A percentile compares a stretch with the other conserved stretches of the same genome.
Evolutionary conservation across 2,797 vertebrate genomes (phyloP).

Genomic region (Eidolon dupreanum): DNA sequence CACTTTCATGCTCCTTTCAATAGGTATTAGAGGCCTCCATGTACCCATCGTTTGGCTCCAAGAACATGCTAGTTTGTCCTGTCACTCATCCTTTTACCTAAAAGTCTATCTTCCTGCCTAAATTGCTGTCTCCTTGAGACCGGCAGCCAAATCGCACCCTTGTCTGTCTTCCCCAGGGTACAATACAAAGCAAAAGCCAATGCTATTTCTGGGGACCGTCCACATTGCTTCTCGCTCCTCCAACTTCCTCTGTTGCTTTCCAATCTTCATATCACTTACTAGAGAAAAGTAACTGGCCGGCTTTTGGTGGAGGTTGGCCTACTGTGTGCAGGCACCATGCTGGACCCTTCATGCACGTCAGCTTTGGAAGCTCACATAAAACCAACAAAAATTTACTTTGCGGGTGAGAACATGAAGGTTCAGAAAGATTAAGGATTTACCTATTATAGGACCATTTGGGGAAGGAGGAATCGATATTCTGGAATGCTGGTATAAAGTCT

Average conservation of each 20-base stretch:
- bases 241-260: background rate
- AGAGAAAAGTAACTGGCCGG: background rate
- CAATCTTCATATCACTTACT: background rate
- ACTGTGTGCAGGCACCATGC: background rate
- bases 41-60: background rate
- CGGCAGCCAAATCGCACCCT: background rate
- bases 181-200: background rate
- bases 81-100: background rate
- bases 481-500: background rate
- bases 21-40: background rate
- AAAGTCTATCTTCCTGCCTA: background rate
- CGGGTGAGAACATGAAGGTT: background rate
- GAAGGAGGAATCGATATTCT: background rate
- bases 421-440: background rate
- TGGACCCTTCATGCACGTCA: rapidly evolving
- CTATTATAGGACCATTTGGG: background rate
- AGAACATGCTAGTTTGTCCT: background rate
- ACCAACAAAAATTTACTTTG: background rate
- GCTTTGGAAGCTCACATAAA: background rate
- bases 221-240: background rate
- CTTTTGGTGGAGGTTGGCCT: background rate
- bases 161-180: background rate
- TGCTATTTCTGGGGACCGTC: background rate
- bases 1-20: background rate
- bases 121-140: background rate